Percentiles rank a stretch among this genome's conserved stretches.
Conservation (phyloP, 1,140 invertebrate species). For the Drosophila grimshawi region DNA sequence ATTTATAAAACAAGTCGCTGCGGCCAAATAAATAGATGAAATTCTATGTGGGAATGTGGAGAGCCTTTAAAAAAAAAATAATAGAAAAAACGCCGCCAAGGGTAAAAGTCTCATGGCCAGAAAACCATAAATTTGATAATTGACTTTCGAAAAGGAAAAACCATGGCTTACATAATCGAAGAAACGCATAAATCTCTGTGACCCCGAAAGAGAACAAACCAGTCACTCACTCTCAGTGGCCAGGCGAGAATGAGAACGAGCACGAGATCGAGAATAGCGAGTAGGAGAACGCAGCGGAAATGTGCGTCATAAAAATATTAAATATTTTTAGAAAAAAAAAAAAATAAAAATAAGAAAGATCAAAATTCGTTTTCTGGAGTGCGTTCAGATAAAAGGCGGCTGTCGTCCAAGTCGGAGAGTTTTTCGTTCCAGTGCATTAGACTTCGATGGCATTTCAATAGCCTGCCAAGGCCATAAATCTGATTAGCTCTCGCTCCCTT, state of each 20-base stretch:
- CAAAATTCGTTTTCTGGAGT: slow-evolving; percentile 45
- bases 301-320: slow-evolving; percentile 82
- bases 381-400: slow-evolving; percentile 56
- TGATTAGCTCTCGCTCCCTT: slow-evolving; percentile 33
- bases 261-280: background rate
- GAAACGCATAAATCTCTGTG: slow-evolving; percentile 73
- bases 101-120: slow-evolving; percentile 46
- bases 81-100: slow-evolving; percentile 32
- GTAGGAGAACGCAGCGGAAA: slow-evolving; percentile 61
- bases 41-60: slow-evolving; percentile 56
- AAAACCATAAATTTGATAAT: slow-evolving; percentile 80
- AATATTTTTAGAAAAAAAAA: slow-evolving; percentile 46
- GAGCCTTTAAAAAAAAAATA: slow-evolving; percentile 53
- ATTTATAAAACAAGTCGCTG: slow-evolving; percentile 35
- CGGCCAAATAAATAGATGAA: slow-evolving; percentile 30
- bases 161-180: slow-evolving; percentile 76
- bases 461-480: slow-evolving; percentile 74
- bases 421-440: slow-evolving; percentile 74
- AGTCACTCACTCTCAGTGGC: slow-evolving; percentile 58
- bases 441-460: slow-evolving; percentile 57
- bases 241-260: slow-evolving; percentile 5
- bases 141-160: slow-evolving; percentile 70
- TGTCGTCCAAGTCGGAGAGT: slow-evolving; percentile 25
- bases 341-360: slow-evolving; percentile 36
- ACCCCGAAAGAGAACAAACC: slow-evolving; percentile 42